These are phyloP conservation scores for Speoplatyrhinus poulsoni DNA, from an alignment of 2,113 vertebrate species.

Conservation along the genomic window DNA sequence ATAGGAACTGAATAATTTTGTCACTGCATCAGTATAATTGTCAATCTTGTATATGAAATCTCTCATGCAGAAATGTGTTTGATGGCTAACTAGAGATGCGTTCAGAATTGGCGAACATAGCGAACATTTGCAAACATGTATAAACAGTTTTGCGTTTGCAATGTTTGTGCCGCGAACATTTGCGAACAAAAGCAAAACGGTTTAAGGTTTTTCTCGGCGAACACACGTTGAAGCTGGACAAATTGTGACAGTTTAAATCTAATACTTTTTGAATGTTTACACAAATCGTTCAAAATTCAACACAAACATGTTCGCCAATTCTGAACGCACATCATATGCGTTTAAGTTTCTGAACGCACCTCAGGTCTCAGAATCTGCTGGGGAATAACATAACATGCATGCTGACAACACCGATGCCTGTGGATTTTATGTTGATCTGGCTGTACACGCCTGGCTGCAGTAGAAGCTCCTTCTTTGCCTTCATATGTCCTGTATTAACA, in stretches of 20 bases:
- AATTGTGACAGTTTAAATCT: too few species aligned
- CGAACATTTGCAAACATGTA: too few species aligned
- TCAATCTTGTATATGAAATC: conserved; percentile 40
- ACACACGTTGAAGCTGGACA: too few species aligned
- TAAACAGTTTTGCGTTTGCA: too few species aligned
- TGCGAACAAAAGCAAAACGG: too few species aligned
- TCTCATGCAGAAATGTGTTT: conserved; percentile 18
- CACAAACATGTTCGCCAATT: too few species aligned
- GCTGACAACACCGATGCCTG: conserved; percentile 38
- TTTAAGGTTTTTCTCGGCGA: too few species aligned
- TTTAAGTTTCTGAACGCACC: neutral
- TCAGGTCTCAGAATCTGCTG: conserved; percentile 30
- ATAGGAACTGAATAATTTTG: neutral
- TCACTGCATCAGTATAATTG: neutral
- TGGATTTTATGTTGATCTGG: conserved; percentile 4
- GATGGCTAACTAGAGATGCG: neutral
- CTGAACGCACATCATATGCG: neutral
- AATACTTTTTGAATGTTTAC: too few species aligned
- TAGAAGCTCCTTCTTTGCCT: neutral
- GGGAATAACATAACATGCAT: conserved; percentile 55
- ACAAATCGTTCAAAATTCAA: too few species aligned
- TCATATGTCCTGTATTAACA: neutral
- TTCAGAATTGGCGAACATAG: too few species aligned
- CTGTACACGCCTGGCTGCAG: conserved; percentile 10
- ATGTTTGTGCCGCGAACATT: too few species aligned